Conservation (phyloP, 2,888 invertebrate genomes). For the Sminthurinus aureus region DNA sequence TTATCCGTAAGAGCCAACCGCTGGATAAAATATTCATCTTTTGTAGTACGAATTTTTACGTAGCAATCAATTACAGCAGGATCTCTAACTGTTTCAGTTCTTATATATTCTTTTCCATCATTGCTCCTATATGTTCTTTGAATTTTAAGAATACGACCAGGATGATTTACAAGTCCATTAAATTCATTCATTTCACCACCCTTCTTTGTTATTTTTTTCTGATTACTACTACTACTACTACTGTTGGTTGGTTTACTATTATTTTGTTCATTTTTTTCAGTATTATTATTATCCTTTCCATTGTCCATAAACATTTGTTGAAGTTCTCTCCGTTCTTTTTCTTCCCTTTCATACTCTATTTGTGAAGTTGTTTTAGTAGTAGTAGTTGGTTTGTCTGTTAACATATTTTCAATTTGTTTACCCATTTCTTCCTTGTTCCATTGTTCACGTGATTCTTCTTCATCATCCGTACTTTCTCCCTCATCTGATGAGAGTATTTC, state of each 20-base stretch:
- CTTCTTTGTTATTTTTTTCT: slow-evolving; percentile 63
- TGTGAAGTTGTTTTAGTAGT: slow-evolving; percentile 82
- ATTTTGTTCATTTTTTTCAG: neutral
- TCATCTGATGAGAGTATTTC: slow-evolving; percentile 97
- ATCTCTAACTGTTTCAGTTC: slow-evolving; percentile 92
- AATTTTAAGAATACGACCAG: slow-evolving; percentile 81
- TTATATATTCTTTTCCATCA: slow-evolving; percentile 88
- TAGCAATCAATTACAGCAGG: slow-evolving; percentile 97
- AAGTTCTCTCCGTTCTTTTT: slow-evolving; percentile 92
- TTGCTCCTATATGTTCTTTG: slow-evolving; percentile 88
- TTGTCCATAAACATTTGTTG: slow-evolving; percentile 85
- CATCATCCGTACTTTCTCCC: slow-evolving; percentile 48
- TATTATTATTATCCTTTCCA: slow-evolving; percentile 67
- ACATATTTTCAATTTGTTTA: slow-evolving; percentile 88
- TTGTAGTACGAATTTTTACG: slow-evolving; percentile 93
- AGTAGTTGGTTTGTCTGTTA: slow-evolving; percentile 92
- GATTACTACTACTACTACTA: slow-evolving; percentile 1
- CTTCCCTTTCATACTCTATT: slow-evolving; percentile 89
- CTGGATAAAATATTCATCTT: slow-evolving; percentile 88
- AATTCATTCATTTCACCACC: slow-evolving; percentile 69
- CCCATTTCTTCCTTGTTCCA: slow-evolving; percentile 57
- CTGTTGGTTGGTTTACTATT: slow-evolving; percentile 71
- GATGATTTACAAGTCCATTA: slow-evolving; percentile 65
- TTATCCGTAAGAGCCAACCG: slow-evolving; percentile 97
- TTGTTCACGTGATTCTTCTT: neutral